phyloP scores from a whole-genome alignment of 2,888 invertebrate genomes.

The Drosophila limbata region DNA sequence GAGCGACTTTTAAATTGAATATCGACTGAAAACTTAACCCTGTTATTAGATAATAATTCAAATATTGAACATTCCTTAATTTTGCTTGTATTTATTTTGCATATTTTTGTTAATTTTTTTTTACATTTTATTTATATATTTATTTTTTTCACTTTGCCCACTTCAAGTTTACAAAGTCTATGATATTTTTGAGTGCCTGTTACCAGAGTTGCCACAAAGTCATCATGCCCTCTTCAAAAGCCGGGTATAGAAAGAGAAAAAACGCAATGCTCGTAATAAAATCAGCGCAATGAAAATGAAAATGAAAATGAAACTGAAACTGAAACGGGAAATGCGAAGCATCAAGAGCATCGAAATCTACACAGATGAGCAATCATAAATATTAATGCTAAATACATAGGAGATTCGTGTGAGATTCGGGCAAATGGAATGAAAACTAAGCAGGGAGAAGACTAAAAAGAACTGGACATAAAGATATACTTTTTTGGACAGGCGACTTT shows the following conservation, averaged over 20 bases:
- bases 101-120: too few relatives aligned
- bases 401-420: background rate
- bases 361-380: constrained; percentile 77
- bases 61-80: too few relatives aligned
- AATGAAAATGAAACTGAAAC: constrained; percentile 56
- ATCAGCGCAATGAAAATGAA: constrained; percentile 75
- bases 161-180: too few relatives aligned
- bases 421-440: too few relatives aligned
- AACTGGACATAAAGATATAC: constrained; percentile 23
- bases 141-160: too few relatives aligned
- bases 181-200: background rate
- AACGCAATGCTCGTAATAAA: constrained; percentile 71
- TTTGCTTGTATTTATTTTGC: too few relatives aligned
- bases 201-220: background rate
- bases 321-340: constrained; percentile 42
- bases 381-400: constrained; percentile 76
- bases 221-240: background rate
- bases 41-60: too few relatives aligned
- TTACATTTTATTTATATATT: too few relatives aligned
- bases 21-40: too few relatives aligned
- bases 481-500: constrained; percentile 1
- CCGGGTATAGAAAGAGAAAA: background rate
- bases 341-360: constrained; percentile 34
- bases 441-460: background rate
- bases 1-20: too few relatives aligned